Conservation (phyloP, 2,888 invertebrate species). For the Ectemnius lituratus region DNA sequence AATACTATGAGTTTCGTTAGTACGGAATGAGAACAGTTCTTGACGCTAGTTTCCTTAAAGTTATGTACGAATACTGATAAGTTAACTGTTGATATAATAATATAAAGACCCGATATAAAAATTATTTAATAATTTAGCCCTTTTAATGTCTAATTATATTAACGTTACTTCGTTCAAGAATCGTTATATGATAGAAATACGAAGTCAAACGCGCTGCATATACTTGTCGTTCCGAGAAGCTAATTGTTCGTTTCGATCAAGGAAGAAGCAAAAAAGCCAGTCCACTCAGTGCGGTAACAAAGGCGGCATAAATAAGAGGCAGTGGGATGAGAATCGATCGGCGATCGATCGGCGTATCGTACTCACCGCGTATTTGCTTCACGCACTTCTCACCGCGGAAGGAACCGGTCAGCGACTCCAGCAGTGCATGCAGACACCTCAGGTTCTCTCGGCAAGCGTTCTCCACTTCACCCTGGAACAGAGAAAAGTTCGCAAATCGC, state of each 20-base stretch:
- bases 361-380: conserved; percentile 76
- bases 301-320: conserved; percentile 59
- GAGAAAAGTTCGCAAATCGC: conserved; percentile 30
- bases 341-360: conserved; percentile 57
- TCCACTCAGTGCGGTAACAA: conserved; percentile 65
- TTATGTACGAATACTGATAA: too few relatives aligned
- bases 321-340: conserved; percentile 55
- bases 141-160: too few relatives aligned
- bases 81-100: too few relatives aligned
- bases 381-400: conserved; percentile 71
- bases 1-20: too few relatives aligned
- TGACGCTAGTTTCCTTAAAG: too few relatives aligned
- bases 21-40: too few relatives aligned
- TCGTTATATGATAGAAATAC: too few relatives aligned
- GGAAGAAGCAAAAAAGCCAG: conserved; percentile 60
- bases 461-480: conserved; percentile 88
- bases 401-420: conserved; percentile 79
- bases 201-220: too few relatives aligned
- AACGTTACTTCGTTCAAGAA: too few relatives aligned
- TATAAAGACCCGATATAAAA: too few relatives aligned
- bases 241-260: conserved; percentile 32
- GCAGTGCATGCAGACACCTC: conserved; percentile 86
- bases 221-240: too few relatives aligned
- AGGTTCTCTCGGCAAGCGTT: conserved; percentile 93
- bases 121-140: too few relatives aligned